Evolutionary conservation across 2,888 invertebrate genomes (phyloP), one percentile per base, ranked within the genome.

Genomic region (Callinectes sapidus): DNA sequence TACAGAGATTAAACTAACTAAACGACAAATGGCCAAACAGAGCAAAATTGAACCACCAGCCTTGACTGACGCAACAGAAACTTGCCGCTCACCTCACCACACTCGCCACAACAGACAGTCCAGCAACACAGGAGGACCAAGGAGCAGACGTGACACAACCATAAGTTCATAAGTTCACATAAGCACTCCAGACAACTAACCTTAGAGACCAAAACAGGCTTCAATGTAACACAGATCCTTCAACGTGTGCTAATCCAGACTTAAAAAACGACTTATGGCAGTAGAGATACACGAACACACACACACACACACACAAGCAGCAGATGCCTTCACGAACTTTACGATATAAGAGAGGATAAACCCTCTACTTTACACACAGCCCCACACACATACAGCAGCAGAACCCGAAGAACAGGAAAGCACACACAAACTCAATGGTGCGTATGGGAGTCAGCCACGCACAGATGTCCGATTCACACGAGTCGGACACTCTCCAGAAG

Each of bases 371-470:
- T 8, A 35, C 81, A 81, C n/a, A 81, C 81, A 81, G 35, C 13
- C 81, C 81, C 35, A 35, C 81, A 35, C 81, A 81, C 81, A 81
- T 81, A 81, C 81, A 81, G 35, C 81, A 81, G 81, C 81, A 81
- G 81, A 81, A 81, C 81, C 32, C 32, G 16, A 81, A 81, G 81
- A 81, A 81, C 81, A 81, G 14, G 81, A 81, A 81, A 32, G 81
- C 81, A 35, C 81, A 81, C 81, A 81, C 81, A 16, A 81, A 81
- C 81, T 81, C 81, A 81, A 81, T 81, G 10, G 81, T 81, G 35
- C 81, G 81, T 35, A 81, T 35, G 3, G 81, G 81, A 14, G 81
- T 81, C n/a, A 81, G 81, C 81, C 81, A 81, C 35, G 81, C 81
- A 81, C 81, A 81, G 35, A 81, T 14, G 35, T 81, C 35, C 14